phyloP scores from a whole-genome alignment of 2,113 vertebrate genomes.

The Aphyosemion australe region DNA sequence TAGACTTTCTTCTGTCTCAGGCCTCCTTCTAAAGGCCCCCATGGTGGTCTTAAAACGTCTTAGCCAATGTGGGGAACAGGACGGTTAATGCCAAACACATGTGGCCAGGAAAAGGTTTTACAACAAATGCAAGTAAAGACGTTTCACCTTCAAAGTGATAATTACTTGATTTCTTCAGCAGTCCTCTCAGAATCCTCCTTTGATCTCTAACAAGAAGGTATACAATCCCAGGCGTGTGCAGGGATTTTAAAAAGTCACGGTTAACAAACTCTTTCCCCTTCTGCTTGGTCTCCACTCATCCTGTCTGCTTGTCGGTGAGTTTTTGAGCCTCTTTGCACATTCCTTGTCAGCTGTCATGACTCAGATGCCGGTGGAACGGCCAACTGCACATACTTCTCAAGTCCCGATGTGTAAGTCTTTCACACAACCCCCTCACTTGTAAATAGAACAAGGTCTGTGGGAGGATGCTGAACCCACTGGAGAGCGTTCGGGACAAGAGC shows the following conservation, averaged over 20 bases:
- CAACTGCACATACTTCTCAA: constrained; percentile 81
- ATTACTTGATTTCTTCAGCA: constrained; percentile 57
- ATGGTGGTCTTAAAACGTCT: constrained; percentile 53
- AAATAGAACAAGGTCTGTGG: constrained; percentile 58
- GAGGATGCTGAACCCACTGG: constrained; percentile 41
- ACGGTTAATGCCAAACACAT: constrained; percentile 72
- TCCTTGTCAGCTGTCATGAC: constrained; percentile 62
- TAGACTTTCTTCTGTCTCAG: constrained; percentile 49
- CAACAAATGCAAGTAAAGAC: constrained; percentile 43
- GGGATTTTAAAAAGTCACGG: constrained; percentile 41
- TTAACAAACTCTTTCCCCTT: constrained; percentile 20
- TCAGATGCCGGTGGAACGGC: constrained; percentile 76
- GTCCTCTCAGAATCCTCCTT: constrained; percentile 46
- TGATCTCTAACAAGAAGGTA: constrained; percentile 58
- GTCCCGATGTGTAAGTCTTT: constrained; percentile 40
- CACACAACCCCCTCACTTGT: constrained; percentile 63
- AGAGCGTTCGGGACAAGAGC: constrained; percentile 12
- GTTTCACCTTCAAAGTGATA: constrained; percentile 65
- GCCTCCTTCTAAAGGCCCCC: constrained; percentile 44
- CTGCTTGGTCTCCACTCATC: constrained; percentile 8
- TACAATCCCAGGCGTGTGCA: constrained; percentile 57
- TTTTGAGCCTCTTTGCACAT: constrained; percentile 53
- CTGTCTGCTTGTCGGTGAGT: constrained; percentile 20
- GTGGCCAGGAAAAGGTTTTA: constrained; percentile 52
- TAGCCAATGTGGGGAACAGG: constrained; percentile 60